These are phyloP conservation scores for Sinhomidia bicolor DNA, from an alignment of 2,888 invertebrate species.

Conservation along the genomic window DNA sequence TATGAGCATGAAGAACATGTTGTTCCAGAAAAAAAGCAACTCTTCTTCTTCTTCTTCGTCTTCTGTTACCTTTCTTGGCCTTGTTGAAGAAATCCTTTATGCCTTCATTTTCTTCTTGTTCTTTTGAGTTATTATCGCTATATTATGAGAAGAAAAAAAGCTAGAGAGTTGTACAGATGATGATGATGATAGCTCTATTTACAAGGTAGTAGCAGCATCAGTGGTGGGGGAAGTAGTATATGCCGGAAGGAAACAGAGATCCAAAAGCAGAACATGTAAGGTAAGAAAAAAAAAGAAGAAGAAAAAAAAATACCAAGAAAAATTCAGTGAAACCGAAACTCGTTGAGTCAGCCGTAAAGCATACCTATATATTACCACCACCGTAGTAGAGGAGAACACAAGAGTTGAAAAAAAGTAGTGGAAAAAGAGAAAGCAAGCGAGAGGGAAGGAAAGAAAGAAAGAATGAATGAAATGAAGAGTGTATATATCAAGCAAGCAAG, in stretches of 20 bases:
- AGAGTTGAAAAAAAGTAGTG: not conserved
- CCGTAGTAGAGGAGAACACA: not conserved
- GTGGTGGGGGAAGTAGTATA: too few relatives aligned
- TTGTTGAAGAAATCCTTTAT: not conserved
- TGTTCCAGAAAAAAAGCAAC: constrained; percentile 23
- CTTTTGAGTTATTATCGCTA: constrained; percentile 48
- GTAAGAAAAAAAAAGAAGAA: not conserved
- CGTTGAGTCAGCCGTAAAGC: constrained; percentile 55
- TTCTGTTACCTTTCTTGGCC: too few relatives aligned
- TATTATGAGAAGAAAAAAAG: not conserved
- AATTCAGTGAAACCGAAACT: constrained; percentile 31
- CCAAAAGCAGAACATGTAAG: not conserved
- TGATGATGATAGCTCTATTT: not conserved
- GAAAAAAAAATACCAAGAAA: constrained; percentile 28
- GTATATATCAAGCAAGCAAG: constrained; percentile 14
- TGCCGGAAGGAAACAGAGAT: constrained; percentile 47
- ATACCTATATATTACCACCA: not conserved
- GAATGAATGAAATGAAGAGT: constrained; percentile 36
- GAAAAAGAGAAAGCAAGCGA: not conserved
- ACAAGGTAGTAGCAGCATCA: too few relatives aligned
- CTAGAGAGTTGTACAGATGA: not conserved
- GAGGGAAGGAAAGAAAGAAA: not conserved
- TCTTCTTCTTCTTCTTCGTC: not conserved
- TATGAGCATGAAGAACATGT: constrained; percentile 47
- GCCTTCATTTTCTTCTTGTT: not conserved